Conservation (phyloP, 2,113 vertebrate species). For the Strix uralensis region DNA sequence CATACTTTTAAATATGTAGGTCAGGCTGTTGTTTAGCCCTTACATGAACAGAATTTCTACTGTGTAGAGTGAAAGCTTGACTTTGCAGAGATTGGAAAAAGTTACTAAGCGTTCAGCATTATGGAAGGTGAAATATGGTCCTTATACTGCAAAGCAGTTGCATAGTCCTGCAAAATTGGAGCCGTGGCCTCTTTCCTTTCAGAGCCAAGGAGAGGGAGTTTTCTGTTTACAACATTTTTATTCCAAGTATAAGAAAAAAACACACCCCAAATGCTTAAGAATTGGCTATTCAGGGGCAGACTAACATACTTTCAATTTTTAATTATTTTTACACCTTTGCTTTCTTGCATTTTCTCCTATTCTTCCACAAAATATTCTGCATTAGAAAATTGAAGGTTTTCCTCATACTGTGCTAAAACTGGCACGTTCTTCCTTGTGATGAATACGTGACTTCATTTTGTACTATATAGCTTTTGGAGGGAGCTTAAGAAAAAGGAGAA, state of each 20-base stretch:
- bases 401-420: not conserved
- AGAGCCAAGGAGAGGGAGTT: not conserved
- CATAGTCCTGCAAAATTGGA: not conserved
- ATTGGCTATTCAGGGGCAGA: not conserved
- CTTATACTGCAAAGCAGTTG: not conserved
- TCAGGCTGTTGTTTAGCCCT: not conserved
- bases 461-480: not conserved
- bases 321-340: not conserved
- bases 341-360: not conserved
- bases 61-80: not conserved
- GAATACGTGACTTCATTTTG: not conserved
- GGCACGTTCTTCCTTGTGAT: not conserved
- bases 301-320: not conserved
- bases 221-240: not conserved
- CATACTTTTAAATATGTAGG: not conserved
- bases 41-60: not conserved
- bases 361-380: not conserved
- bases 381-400: not conserved
- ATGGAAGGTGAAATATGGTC: not conserved
- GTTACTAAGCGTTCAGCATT: accelerated
- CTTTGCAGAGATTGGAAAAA: not conserved
- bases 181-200: not conserved
- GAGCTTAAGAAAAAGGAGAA: not conserved
- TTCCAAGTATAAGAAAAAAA: not conserved
- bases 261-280: not conserved